A percentile compares a stretch with the other conserved stretches of the same genome.
These are phyloP conservation scores for Porites divaricata DNA, from an alignment of 92 coral and sea anemone species.

Conservation along the genomic window DNA sequence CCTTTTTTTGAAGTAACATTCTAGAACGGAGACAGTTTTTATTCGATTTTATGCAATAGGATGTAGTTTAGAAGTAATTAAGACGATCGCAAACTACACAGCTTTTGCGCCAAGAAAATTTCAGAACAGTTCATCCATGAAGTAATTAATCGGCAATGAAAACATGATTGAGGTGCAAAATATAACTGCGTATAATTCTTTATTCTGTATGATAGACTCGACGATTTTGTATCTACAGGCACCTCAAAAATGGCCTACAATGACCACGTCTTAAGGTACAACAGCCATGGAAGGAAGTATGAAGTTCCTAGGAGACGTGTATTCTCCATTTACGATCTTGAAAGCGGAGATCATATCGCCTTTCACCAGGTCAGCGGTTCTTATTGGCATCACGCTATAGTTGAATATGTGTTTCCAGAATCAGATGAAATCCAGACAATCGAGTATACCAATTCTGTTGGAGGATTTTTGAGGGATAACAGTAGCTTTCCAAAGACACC, in stretches of 20 bases:
- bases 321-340: neutral
- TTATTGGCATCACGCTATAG: conserved; percentile 43
- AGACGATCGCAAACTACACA: no score
- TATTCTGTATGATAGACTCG: no score
- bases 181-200: no score
- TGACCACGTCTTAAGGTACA: neutral
- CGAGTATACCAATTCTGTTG: conserved; percentile 20
- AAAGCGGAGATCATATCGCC: conserved; percentile 34
- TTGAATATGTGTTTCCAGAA: neutral
- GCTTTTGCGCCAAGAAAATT: no score
- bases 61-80: no score
- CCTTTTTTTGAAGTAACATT: no score
- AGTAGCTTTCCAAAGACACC: neutral
- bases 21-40: no score
- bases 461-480: conserved; percentile 4
- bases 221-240: neutral
- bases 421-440: neutral
- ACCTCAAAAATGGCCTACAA: conserved; percentile 5
- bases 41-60: no score
- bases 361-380: conserved; percentile 1
- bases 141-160: no score
- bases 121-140: no score
- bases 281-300: conserved; percentile 24
- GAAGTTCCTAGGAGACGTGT: conserved; percentile 26
- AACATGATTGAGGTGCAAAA: no score